Evolutionary conservation across 2,888 invertebrate species (phyloP), one percentile per base, ranked within the genome.

Genomic region (Eupithecia subfuscata): DNA sequence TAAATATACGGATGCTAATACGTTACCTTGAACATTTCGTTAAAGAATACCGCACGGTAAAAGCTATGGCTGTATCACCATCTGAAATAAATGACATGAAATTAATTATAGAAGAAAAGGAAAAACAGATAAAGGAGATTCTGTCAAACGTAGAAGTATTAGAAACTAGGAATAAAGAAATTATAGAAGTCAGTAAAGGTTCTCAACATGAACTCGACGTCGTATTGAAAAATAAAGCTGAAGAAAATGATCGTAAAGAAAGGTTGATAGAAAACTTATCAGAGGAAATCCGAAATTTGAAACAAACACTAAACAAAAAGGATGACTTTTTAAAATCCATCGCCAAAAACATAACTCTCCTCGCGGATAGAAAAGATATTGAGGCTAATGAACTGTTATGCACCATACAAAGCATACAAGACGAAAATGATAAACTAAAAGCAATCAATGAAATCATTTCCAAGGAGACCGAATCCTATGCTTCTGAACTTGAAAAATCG

Each of bases 401-500:
- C 68, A 85, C 81, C 69, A 76, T 90, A 37, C 81, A 83, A 63
- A 78, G 73, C 22, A 81, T 89, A 68, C 79, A 88, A 82, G 78
- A 86, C 12, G 89, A 92, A 69, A 84, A 88, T 69, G 76, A 81
- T 3, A 82, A 84, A 25, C 80, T 94, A 4, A 92, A 90, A 83
- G 75, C 83, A 34, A 72, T 90, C 0, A 91, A 93, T 77, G 83
- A 90, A 73, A 81, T 86, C 14, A 87, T 94, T 71, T 80, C 74
- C 2, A 88, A 86, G 75, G 93, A 94, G 83, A 92, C 88, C 52
- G 88, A 93, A 71, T 74, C 81, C 1, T 87, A 89, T 79, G 81
- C 90, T 79, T 70, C 73, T 75, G 86, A 93, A 83, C 82, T 95
- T 78, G 81, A 92, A 82, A 90, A 87, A 71, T 93, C 95, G 63